A percentile compares a stretch with the other conserved stretches of the same genome.
phyloP scores from a whole-genome alignment of 2,113 vertebrate genomes.

The Sander vitreus region DNA sequence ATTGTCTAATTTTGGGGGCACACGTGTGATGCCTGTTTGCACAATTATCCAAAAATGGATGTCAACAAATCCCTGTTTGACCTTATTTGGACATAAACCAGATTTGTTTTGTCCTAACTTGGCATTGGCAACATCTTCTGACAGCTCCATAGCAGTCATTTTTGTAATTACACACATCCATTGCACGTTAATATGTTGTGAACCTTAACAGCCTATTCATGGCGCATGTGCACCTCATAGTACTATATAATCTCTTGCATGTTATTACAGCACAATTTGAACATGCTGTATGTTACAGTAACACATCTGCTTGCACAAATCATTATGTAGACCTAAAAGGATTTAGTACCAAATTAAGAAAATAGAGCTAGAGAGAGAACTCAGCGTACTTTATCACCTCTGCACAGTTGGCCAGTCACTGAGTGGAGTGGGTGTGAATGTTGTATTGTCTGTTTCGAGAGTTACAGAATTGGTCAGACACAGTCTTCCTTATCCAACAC shows the following conservation, averaged over 20 bases:
- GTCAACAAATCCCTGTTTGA: conserved; percentile 50
- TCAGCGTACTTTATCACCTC: neutral
- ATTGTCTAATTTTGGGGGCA: conserved; percentile 35
- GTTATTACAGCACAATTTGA: conserved; percentile 5
- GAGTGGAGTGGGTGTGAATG: neutral
- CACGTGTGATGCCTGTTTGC: conserved; percentile 10
- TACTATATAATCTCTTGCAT: conserved; percentile 9
- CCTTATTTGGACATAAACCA: conserved; percentile 52
- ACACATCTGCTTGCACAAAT: neutral
- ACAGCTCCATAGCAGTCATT: conserved; percentile 35
- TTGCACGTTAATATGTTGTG: conserved; percentile 24
- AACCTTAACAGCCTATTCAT: conserved; percentile 3
- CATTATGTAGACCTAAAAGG: neutral
- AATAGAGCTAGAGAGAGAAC: neutral
- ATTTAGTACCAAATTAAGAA: neutral
- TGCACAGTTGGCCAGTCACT: neutral
- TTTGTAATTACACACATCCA: conserved; percentile 36
- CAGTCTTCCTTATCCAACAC: neutral
- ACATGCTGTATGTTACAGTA: neutral
- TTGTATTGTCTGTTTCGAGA: neutral
- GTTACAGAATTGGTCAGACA: neutral
- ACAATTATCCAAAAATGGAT: conserved; percentile 46
- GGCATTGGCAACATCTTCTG: conserved; percentile 23
- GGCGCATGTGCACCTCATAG: neutral
- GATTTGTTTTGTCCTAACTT: conserved; percentile 37